Conservation (phyloP, 2,888 invertebrate species). For the Dione juno region DNA sequence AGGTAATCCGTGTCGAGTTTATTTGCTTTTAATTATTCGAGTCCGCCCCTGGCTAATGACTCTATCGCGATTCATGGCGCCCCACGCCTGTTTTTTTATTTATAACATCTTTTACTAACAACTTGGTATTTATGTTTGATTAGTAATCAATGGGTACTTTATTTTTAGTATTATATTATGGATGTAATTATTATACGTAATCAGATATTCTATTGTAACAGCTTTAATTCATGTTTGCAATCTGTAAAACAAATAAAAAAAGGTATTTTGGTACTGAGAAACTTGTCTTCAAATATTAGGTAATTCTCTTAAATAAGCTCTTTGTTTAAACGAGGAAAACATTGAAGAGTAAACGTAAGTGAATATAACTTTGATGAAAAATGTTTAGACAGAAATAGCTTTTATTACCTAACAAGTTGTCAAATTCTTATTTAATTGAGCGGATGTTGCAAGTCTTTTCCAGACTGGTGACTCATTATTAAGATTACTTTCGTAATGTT, state of each 20-base stretch:
- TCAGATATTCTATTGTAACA: neutral
- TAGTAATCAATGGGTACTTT: constrained; percentile 3
- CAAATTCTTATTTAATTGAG: constrained; percentile 15
- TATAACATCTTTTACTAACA: constrained; percentile 64
- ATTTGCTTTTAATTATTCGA: constrained; percentile 83
- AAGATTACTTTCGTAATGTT: constrained; percentile 43
- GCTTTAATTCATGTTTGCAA: neutral
- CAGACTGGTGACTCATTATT: constrained; percentile 45
- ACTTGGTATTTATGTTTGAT: constrained; percentile 37
- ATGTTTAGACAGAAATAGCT: neutral
- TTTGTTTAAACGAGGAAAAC: neutral
- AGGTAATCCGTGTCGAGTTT: constrained; percentile 78
- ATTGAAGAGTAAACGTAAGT: neutral
- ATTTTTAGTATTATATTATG: neutral
- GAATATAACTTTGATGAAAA: neutral
- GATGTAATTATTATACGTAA: neutral
- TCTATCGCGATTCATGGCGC: constrained; percentile 78
- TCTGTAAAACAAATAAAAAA: neutral
- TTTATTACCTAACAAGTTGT: neutral
- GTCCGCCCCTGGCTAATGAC: constrained; percentile 81
- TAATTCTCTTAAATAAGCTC: neutral
- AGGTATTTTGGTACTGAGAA: neutral
- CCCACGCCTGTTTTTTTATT: constrained; percentile 72
- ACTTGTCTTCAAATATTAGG: neutral
- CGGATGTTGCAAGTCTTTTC: constrained; percentile 31